Evolutionary conservation across 2,888 invertebrate genomes (phyloP), one percentile per base, ranked within the genome.

Genomic region (Sympetrum striolatum): DNA sequence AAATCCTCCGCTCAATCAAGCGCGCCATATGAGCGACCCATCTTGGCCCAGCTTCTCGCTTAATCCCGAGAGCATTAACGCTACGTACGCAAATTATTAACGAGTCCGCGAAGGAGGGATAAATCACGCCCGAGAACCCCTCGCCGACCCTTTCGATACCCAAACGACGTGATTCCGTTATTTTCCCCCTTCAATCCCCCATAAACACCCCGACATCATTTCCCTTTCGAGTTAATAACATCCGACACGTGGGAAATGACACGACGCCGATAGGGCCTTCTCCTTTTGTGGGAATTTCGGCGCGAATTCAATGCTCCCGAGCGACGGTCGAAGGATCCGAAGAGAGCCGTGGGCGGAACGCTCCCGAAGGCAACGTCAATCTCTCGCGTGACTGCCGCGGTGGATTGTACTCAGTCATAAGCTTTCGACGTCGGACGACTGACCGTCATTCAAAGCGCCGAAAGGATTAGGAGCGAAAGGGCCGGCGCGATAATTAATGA

Each of bases 401-500:
- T 58, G 82, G 31, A 48, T 82, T 82, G 82, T 39, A 35, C 53
- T 81, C 5, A 53, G 82, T 82, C 82, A 48, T 5, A 53, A 25
- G 25, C 82, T 39, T 80, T 31, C 53, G 58, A 58, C 82, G 39
- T 53, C 82, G 48, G 82, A 53, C 31, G 48, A 53, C 82, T 31
- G 53, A 25, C 58, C 82, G 82, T 82, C 82, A 82, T 5, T 82
- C 82, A 82, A 82, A 82, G 82, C 82, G 53, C 31, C 25, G 58
- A 12, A 15, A 82, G 82, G 82, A 82, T 82, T 82, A 82, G 58
- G 8, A 31, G 14, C 18, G 48, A 82, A 82, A 82, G 53, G 82
- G 53, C 48, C 31, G 25, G 44, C 31, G 82, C 25, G 53, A 82
- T 82, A 82, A 82, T 82, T 82, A 82, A 82, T 82, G 82, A 82